Conservation (phyloP, 2,113 vertebrate genomes). For the Thalassoma bifasciatum region DNA sequence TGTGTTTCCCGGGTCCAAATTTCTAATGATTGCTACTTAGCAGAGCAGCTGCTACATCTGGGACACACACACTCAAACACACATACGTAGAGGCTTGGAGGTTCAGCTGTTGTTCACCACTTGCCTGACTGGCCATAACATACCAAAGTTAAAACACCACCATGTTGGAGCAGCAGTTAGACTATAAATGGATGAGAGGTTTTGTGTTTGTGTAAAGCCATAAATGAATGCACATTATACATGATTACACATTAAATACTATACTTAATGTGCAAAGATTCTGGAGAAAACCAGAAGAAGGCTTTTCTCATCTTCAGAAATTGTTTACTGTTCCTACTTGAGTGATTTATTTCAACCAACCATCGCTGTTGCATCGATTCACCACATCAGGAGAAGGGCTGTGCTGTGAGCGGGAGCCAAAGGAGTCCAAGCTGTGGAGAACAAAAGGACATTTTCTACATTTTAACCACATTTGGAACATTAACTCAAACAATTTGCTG, state of each 20-base stretch:
- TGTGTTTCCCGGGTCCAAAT: slow-evolving; percentile 51
- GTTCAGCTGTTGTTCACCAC: slow-evolving; percentile 68
- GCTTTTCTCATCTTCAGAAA: no score
- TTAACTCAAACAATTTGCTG: not conserved
- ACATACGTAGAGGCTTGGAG: slow-evolving; percentile 11
- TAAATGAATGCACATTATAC: no score
- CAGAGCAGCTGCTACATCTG: slow-evolving; percentile 53
- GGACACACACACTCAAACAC: slow-evolving; percentile 37
- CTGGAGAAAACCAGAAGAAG: no score
- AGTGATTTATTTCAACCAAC: slow-evolving; percentile 79
- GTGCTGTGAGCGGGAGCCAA: slow-evolving; percentile 94
- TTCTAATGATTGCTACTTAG: slow-evolving; percentile 40
- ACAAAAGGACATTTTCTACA: slow-evolving; percentile 3
- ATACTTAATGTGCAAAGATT: no score
- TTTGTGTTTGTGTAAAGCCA: slow-evolving; percentile 30
- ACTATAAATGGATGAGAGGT: slow-evolving; percentile 46
- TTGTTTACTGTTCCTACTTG: not conserved
- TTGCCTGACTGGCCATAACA: slow-evolving; percentile 26
- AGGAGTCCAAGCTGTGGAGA: slow-evolving; percentile 94
- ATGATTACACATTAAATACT: no score
- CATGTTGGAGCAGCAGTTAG: slow-evolving; percentile 26
- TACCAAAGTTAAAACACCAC: slow-evolving; percentile 52
- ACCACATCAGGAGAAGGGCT: slow-evolving; percentile 95
- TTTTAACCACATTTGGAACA: not conserved
- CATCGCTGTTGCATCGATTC: slow-evolving; percentile 91